Base-by-base conservation (phyloP, 1,140 invertebrate genomes). In the Heliconius congener region DNA sequence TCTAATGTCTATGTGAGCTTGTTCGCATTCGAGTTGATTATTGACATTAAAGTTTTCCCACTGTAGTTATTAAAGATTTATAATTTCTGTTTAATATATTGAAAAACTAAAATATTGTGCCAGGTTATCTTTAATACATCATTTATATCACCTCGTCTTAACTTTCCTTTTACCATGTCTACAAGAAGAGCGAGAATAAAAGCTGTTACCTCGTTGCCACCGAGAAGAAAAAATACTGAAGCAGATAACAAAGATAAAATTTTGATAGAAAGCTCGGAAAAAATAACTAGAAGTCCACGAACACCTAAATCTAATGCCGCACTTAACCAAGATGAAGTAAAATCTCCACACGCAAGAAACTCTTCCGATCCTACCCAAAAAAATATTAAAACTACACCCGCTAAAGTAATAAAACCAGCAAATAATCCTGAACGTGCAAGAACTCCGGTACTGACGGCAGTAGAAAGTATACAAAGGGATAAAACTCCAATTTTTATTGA, bases 141-240 rank as follows among this genome's bases (percentile, higher is more conserved):
- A 71, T 30, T 5, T 70, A 30, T 30, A 6, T 60, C 37, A 19
- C 3, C n/a, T 50, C 9, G 39, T 18, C 11, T 27, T 66, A 66
- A 16, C 60, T 30, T 27, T 13, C n/a, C 77, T 78, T 73, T 74
- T 73, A 75, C 39, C 50, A 94, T 94, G 93, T 92, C 93, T 39
- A 93, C 92, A 9, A 87, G 93, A 87, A 85, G 93, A 85, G 92
- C 92, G 39, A 88, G 92, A 86, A 93, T 94, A 76, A 94, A 94
- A 90, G 92, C 92, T 79, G 90, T 93, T 78, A 89, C 90, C 30
- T 89, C 92, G 1, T 83, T 94, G 71, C 93, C 93, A 73, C 91
- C 88, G 4, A 84, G 93, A 74, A 88, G 93, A 83, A 93, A 92
- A 86, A 93, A 91, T 85, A 85, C 82, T 16, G 88, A 88, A 70